Conservation (phyloP, 2,797 vertebrate species). For the Chiloscyllium punctatum region DNA sequence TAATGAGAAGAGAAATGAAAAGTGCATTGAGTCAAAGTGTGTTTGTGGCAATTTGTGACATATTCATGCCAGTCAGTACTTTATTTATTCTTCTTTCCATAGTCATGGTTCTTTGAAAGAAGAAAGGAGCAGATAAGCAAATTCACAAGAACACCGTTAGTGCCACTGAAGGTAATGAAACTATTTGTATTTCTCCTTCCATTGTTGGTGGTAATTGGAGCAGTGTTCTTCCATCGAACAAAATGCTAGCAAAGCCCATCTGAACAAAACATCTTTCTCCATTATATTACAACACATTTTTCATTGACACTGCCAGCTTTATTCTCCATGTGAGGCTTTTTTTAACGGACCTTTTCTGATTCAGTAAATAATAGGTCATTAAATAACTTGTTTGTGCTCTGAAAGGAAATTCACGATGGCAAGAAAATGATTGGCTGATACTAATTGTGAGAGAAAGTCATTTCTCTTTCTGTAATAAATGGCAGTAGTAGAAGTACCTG, state of each 20-base stretch:
- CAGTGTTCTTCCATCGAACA: slow-evolving; percentile 61
- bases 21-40: slow-evolving; percentile 62
- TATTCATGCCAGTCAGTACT: slow-evolving; percentile 58
- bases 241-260: slow-evolving; percentile 64
- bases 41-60: slow-evolving; percentile 69
- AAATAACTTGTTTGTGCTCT: slow-evolving; percentile 66
- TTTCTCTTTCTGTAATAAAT: slow-evolving; percentile 69
- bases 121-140: slow-evolving; percentile 59
- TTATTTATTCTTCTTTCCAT: slow-evolving; percentile 61
- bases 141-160: slow-evolving; percentile 61
- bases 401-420: slow-evolving; percentile 50
- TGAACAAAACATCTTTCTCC: slow-evolving; percentile 65
- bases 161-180: slow-evolving; percentile 77
- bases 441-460: slow-evolving; percentile 81
- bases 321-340: slow-evolving; percentile 50
- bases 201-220: slow-evolving; percentile 77
- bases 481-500: slow-evolving; percentile 45
- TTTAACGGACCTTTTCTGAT: slow-evolving; percentile 52
- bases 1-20: slow-evolving; percentile 73
- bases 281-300: slow-evolving; percentile 67
- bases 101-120: slow-evolving; percentile 51
- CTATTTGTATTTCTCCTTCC: slow-evolving; percentile 60
- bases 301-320: slow-evolving; percentile 60
- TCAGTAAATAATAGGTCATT: slow-evolving; percentile 69
- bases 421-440: slow-evolving; percentile 71